Evolutionary conservation across 1,140 invertebrate species (phyloP).

Genomic region (Lepidurus couesii): DNA sequence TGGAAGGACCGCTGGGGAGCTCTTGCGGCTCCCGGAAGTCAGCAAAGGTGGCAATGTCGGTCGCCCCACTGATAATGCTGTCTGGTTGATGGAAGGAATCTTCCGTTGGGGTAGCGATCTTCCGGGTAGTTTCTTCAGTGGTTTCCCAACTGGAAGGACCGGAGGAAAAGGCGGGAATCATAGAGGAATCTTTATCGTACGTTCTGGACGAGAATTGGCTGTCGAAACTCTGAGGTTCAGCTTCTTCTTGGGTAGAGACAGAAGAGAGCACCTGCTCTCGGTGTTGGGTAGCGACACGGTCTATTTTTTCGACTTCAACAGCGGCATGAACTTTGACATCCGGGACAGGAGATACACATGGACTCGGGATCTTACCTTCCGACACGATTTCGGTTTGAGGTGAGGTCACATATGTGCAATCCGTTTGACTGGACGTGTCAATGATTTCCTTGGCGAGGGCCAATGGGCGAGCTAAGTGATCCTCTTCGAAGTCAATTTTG

Average conservation of each 20-base stretch:
- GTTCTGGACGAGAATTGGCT: constrained; percentile 27
- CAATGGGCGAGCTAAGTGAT: background rate
- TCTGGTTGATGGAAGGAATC: background rate
- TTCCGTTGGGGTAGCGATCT: background rate
- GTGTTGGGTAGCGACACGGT: background rate
- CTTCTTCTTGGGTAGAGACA: background rate
- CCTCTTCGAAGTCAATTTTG: background rate
- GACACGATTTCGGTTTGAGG: background rate
- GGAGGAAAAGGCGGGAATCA: constrained; percentile 21
- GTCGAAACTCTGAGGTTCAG: constrained; percentile 24
- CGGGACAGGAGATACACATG: background rate
- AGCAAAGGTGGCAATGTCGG: background rate
- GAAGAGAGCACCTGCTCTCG: background rate
- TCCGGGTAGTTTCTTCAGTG: background rate
- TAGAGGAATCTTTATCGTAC: constrained; percentile 23
- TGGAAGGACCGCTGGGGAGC: background rate
- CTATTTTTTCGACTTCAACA: background rate
- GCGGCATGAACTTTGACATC: background rate
- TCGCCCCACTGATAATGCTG: background rate
- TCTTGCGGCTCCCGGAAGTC: background rate
- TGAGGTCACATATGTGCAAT: background rate
- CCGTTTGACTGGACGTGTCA: constrained; percentile 9
- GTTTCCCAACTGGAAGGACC: constrained; percentile 27
- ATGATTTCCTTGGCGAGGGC: background rate
- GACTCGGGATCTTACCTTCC: background rate